These are phyloP conservation scores for Noctua fimbriata DNA, from an alignment of 2,888 invertebrate species.

Conservation along the genomic window DNA sequence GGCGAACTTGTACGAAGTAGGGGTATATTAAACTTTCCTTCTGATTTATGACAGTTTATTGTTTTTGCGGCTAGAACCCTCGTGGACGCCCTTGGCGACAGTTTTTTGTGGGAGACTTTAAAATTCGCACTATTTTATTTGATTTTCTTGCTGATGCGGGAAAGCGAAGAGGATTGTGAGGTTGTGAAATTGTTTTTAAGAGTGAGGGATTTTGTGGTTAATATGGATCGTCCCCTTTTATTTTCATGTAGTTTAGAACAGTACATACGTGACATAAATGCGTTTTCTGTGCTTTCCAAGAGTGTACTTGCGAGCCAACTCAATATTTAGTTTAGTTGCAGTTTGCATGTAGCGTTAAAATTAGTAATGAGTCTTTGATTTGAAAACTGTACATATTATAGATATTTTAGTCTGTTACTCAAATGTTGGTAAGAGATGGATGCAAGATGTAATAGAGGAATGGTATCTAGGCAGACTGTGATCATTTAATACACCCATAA, in stretches of 20 bases:
- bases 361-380: neutral
- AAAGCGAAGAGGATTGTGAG: conserved; percentile 14
- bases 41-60: conserved; percentile 86
- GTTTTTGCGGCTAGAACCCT: conserved; percentile 75
- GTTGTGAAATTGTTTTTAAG: conserved; percentile 11
- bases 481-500: neutral
- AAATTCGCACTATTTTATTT: conserved; percentile 55
- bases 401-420: neutral
- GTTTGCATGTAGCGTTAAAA: neutral
- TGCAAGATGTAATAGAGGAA: neutral
- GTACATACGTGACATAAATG: neutral
- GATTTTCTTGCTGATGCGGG: conserved; percentile 46
- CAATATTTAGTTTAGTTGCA: neutral
- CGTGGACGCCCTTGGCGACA: conserved; percentile 69
- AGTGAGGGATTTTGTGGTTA: neutral
- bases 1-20: conserved; percentile 70
- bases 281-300: neutral
- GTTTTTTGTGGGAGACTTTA: conserved; percentile 60
- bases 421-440: neutral
- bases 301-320: neutral
- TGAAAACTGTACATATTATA: neutral
- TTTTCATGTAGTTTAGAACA: neutral
- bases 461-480: neutral
- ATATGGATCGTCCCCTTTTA: conserved; percentile 22
- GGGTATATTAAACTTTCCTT: conserved; percentile 82